Conservation (phyloP, 2,888 invertebrate genomes). For the Hirtodrosophila duncani region DNA sequence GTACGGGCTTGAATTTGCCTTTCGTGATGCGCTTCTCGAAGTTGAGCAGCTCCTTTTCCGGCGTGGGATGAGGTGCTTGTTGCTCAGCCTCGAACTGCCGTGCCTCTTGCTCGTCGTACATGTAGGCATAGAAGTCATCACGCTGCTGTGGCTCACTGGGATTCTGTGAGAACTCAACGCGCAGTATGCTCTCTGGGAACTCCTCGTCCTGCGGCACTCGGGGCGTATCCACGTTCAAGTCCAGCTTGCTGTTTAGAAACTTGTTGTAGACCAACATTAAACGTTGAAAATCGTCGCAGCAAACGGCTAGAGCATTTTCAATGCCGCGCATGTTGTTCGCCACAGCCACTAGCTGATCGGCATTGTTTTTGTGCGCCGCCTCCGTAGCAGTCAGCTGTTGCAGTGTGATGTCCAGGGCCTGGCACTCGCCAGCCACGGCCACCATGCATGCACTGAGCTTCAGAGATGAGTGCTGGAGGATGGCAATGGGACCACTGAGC, state of each 20-base stretch:
- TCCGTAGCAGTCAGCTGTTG: conserved; percentile 74
- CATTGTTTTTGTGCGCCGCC: conserved; percentile 66
- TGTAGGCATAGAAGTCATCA: conserved; percentile 77
- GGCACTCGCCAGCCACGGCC: conserved; percentile 77
- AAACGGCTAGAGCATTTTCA: conserved; percentile 73
- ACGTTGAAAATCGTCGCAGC: conserved; percentile 77
- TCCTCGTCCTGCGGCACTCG: conserved; percentile 46
- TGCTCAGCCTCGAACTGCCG: conserved; percentile 45
- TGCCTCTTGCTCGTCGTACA: conserved; percentile 72
- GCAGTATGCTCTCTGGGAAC: conserved; percentile 71
- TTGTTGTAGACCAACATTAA: conserved; percentile 77
- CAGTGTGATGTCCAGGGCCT: conserved; percentile 73
- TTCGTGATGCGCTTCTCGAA: conserved; percentile 76
- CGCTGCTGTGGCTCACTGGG: conserved; percentile 58
- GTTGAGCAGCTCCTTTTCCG: conserved; percentile 73
- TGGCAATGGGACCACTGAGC: conserved; percentile 68
- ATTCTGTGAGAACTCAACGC: conserved; percentile 72
- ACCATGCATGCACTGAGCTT: conserved; percentile 77
- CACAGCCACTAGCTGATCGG: conserved; percentile 71
- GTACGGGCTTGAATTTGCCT: conserved; percentile 76
- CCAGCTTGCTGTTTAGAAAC: conserved; percentile 73
- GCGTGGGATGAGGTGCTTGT: conserved; percentile 47
- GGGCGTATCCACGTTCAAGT: conserved; percentile 31
- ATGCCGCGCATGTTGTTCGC: conserved; percentile 76
- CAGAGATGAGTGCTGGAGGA: conserved; percentile 76